Conservation (phyloP, 2,113 vertebrate genomes). For the Charina bottae region DNA sequence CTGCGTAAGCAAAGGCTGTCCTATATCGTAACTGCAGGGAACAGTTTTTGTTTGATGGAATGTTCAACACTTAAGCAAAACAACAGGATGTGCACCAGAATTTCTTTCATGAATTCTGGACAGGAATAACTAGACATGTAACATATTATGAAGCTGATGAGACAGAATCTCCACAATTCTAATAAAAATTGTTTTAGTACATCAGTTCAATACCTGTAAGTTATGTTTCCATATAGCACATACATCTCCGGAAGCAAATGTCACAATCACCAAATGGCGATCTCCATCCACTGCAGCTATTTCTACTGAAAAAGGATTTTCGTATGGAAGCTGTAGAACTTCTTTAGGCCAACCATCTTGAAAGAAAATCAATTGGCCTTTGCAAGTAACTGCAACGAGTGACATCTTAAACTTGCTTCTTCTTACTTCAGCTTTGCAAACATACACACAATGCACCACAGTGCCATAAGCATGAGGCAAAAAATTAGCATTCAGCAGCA, state of each 20-base stretch:
- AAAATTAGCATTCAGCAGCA: conserved; percentile 69
- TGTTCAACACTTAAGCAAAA: background rate
- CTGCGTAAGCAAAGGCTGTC: background rate
- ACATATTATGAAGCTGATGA: background rate
- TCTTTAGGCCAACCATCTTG: conserved; percentile 81
- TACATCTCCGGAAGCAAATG: conserved; percentile 75
- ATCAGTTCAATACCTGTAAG: conserved; percentile 81
- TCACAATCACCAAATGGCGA: conserved; percentile 77
- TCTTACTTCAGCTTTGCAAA: conserved; percentile 68
- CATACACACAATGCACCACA: conserved; percentile 73
- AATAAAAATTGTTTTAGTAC: background rate
- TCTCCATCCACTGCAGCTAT: conserved; percentile 71
- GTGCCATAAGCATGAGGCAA: conserved; percentile 84
- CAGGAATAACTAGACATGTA: background rate
- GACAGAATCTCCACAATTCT: background rate
- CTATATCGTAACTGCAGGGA: background rate
- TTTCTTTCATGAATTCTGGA: background rate
- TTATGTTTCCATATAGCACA: conserved; percentile 84
- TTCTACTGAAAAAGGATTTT: conserved; percentile 76
- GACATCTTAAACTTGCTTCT: conserved; percentile 67
- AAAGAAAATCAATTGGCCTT: conserved; percentile 86
- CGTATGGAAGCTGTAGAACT: conserved; percentile 84
- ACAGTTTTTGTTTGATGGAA: background rate
- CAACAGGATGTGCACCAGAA: background rate
- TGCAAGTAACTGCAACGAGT: conserved; percentile 78